Evolutionary conservation across 2,888 invertebrate species (phyloP).

Genomic region (Cephus pulcher): DNA sequence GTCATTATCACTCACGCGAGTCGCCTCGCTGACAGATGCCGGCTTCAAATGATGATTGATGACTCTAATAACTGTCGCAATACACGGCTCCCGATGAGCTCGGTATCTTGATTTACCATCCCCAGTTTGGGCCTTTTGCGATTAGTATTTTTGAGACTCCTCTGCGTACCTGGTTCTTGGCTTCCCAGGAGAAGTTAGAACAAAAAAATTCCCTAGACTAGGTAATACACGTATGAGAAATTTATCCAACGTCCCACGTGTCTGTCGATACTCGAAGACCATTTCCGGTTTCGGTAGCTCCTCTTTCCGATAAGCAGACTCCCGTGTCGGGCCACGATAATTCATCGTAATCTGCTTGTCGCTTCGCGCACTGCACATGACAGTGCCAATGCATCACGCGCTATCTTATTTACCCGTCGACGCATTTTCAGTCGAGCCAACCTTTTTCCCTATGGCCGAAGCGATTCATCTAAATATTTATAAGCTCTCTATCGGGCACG

Average conservation of each 20-base stretch:
- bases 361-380: background rate
- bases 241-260: background rate
- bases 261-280: background rate
- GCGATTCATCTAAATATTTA: background rate
- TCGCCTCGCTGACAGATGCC: conserved; percentile 54
- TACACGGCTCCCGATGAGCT: conserved; percentile 56
- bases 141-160: background rate
- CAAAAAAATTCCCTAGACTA: background rate
- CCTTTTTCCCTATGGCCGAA: background rate
- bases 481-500: background rate
- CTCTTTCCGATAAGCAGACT: background rate
- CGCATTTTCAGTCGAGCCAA: background rate
- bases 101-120: conserved; percentile 59
- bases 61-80: conserved; percentile 61
- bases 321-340: background rate
- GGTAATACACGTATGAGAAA: background rate
- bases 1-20: conserved; percentile 34
- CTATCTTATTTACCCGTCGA: conserved; percentile 8
- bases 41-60: conserved; percentile 59
- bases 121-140: conserved; percentile 34
- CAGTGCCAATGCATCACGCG: conserved; percentile 1
- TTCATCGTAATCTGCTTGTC: background rate
- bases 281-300: background rate
- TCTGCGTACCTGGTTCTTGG: background rate
- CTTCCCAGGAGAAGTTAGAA: background rate